Evolutionary conservation across 1,140 invertebrate genomes (phyloP).

Genomic region (Anthonomus grandis): DNA sequence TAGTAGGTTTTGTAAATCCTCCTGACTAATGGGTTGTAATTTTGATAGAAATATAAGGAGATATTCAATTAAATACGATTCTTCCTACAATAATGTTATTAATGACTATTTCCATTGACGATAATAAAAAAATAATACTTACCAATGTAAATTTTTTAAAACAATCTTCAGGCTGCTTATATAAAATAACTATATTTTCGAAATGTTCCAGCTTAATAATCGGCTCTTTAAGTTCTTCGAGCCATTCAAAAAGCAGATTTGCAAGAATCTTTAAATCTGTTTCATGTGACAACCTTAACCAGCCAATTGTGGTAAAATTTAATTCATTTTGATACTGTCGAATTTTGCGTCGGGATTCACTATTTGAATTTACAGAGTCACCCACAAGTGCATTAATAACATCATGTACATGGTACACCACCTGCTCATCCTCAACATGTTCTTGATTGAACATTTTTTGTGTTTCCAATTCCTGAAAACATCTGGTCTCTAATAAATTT

Average conservation of each 20-base stretch:
- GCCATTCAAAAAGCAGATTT: slow-evolving; percentile 66
- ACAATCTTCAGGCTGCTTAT: slow-evolving; percentile 58
- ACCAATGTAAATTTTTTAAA: slow-evolving; percentile 62
- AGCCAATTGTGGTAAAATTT: slow-evolving; percentile 64
- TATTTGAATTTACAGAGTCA: slow-evolving; percentile 55
- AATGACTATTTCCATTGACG: not conserved
- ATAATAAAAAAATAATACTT: slow-evolving; percentile 31
- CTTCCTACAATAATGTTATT: slow-evolving; percentile 54
- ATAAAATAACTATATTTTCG: slow-evolving; percentile 62
- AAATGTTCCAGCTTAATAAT: slow-evolving; percentile 65
- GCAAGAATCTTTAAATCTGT: slow-evolving; percentile 60
- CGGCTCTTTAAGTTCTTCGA: slow-evolving; percentile 65
- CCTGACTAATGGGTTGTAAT: slow-evolving; percentile 58
- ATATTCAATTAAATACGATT: slow-evolving; percentile 68
- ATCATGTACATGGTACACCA: slow-evolving; percentile 29
- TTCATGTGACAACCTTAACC: slow-evolving; percentile 64
- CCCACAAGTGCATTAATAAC: slow-evolving; percentile 47
- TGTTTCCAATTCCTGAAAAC: slow-evolving; percentile 43
- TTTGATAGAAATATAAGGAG: slow-evolving; percentile 67
- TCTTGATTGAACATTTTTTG: slow-evolving; percentile 39
- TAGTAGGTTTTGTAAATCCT: slow-evolving; percentile 54
- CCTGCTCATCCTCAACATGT: slow-evolving; percentile 25
- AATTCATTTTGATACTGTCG: slow-evolving; percentile 60
- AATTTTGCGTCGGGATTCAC: slow-evolving; percentile 53
- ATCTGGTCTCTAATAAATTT: slow-evolving; percentile 40